phyloP scores from a whole-genome alignment of 2,888 invertebrate species.

The Cataglyphis cursor region DNA sequence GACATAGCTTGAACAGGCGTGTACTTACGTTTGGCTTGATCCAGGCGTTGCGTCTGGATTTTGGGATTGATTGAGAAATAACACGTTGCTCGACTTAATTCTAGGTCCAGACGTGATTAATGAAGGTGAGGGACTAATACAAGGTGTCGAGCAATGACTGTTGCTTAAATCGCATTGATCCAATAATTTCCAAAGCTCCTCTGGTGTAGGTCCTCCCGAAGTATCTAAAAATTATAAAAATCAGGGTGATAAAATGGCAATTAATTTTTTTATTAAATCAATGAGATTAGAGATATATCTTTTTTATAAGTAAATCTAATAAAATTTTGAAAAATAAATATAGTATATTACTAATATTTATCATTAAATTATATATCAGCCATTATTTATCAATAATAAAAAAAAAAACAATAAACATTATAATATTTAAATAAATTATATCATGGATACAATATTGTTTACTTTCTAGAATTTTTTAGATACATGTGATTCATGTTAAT shows the following conservation, averaged over 20 bases:
- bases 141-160: constrained; percentile 92
- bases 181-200: constrained; percentile 95
- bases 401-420: not conserved
- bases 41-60: constrained; percentile 78
- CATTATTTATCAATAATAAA: not conserved
- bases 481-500: not conserved
- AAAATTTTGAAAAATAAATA: not conserved
- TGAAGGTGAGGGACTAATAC: constrained; percentile 92
- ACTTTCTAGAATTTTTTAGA: not conserved
- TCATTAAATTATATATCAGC: constrained; percentile 4
- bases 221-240: constrained; percentile 83
- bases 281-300: not conserved
- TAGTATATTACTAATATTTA: not conserved
- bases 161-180: constrained; percentile 98
- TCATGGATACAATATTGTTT: not conserved
- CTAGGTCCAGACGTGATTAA: constrained; percentile 87
- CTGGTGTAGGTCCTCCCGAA: constrained; percentile 96
- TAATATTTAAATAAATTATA: not conserved
- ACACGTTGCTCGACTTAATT: constrained; percentile 89
- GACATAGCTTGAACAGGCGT: not conserved
- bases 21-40: constrained; percentile 75
- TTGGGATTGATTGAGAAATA: constrained; percentile 89
- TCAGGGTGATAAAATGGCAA: not conserved
- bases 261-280: not conserved
- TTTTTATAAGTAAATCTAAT: not conserved